Conservation (phyloP, 2,113 vertebrate species). For the Solea senegalensis region DNA sequence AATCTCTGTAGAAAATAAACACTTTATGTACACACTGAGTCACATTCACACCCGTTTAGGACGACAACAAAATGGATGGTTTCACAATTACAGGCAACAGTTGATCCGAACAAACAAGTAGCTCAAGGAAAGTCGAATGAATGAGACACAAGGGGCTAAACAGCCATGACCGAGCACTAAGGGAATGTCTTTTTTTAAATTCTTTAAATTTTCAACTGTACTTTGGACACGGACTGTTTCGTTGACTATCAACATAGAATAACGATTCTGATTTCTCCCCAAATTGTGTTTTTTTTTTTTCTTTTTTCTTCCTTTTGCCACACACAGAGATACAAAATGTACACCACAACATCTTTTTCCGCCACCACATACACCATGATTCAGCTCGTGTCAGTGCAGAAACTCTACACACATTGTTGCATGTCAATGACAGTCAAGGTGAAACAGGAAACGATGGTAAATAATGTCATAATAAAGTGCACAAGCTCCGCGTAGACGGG, state of each 20-base stretch:
- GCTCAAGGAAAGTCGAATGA: slow-evolving; percentile 73
- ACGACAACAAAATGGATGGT: slow-evolving; percentile 75
- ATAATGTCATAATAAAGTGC: slow-evolving; percentile 80
- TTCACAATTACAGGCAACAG: slow-evolving; percentile 76
- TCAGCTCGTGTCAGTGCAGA: slow-evolving; percentile 58
- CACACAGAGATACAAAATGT: slow-evolving; percentile 60
- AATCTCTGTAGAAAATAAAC: slow-evolving; percentile 88
- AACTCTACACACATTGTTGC: slow-evolving; percentile 60
- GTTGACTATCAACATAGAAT: slow-evolving; percentile 36
- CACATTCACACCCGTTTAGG: slow-evolving; percentile 81
- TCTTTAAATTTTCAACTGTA: slow-evolving; percentile 15
- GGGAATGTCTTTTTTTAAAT: slow-evolving; percentile 28
- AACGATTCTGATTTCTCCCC: slow-evolving; percentile 12
- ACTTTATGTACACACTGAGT: slow-evolving; percentile 92
- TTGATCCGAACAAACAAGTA: slow-evolving; percentile 62
- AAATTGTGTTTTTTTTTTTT: slow-evolving; percentile 64
- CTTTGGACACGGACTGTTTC: slow-evolving; percentile 48
- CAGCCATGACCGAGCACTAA: slow-evolving; percentile 51
- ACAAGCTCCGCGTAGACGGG: slow-evolving; percentile 75
- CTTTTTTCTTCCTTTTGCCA: slow-evolving; percentile 71
- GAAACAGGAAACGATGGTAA: slow-evolving; percentile 51
- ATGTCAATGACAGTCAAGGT: slow-evolving; percentile 48
- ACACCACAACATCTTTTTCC: slow-evolving; percentile 55
- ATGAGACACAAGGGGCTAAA: slow-evolving; percentile 66
- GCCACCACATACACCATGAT: slow-evolving; percentile 48